phyloP scores from a whole-genome alignment of 2,113 vertebrate genomes.

The Scartelaos histophorus region DNA sequence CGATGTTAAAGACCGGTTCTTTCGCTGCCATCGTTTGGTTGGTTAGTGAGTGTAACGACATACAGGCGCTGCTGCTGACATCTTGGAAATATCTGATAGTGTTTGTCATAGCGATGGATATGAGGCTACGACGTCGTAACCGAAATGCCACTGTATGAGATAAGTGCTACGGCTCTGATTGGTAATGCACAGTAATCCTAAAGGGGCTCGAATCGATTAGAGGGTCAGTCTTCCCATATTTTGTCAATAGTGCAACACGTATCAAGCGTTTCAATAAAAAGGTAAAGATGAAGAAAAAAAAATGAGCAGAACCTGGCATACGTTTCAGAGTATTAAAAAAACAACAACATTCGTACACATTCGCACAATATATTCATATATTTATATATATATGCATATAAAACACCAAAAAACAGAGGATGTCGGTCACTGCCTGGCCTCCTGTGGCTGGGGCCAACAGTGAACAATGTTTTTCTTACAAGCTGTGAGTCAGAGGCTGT shows the following conservation, averaged over 20 bases:
- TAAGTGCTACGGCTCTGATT: conserved; percentile 30
- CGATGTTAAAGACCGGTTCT: conserved; percentile 26
- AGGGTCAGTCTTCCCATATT: conserved; percentile 21
- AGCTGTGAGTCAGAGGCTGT: conserved; percentile 81
- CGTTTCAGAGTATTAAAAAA: conserved; percentile 73
- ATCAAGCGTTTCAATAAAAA: conserved; percentile 61
- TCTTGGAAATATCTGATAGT: conserved; percentile 13
- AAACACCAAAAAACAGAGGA: conserved; percentile 77
- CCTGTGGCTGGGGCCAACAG: conserved; percentile 72
- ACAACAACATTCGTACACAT: conserved; percentile 78
- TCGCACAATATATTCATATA: conserved; percentile 80
- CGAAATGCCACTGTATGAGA: background rate
- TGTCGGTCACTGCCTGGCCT: conserved; percentile 68
- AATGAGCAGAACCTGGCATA: conserved; percentile 69
- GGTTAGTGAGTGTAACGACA: conserved; percentile 38
- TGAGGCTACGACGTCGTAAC: background rate
- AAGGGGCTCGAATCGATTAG: conserved; percentile 24
- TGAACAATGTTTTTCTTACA: conserved; percentile 68
- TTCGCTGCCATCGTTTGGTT: conserved; percentile 35
- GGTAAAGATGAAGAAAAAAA: conserved; percentile 56
- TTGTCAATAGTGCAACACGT: conserved; percentile 68
- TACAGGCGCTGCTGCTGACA: conserved; percentile 4
- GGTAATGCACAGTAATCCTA: conserved; percentile 45
- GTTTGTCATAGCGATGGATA: conserved; percentile 4
- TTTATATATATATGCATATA: conserved; percentile 73